These are phyloP conservation scores for Arenaria interpres DNA, from an alignment of 2,113 vertebrate genomes.

Conservation along the genomic window DNA sequence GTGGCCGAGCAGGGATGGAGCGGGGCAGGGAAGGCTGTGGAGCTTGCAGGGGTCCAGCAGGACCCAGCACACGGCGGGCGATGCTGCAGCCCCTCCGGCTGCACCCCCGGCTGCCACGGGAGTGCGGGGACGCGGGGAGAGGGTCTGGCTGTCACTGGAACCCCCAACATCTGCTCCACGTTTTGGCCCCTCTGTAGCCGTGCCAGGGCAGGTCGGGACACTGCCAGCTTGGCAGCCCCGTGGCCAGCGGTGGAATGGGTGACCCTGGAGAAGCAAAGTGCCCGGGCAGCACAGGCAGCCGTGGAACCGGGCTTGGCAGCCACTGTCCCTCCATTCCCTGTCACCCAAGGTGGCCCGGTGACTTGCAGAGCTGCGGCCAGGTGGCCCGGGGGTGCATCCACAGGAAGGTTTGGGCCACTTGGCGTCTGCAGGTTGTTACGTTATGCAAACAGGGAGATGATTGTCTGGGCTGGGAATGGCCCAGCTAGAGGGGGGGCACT, in stretches of 20 bases:
- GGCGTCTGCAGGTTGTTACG: not conserved
- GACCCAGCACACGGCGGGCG: rapidly evolving
- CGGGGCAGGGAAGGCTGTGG: not conserved
- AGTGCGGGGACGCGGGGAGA: not conserved
- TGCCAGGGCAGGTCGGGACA: not conserved
- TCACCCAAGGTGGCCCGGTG: not conserved
- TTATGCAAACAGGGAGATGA: not conserved
- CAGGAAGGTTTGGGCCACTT: not conserved
- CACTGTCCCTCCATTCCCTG: not conserved
- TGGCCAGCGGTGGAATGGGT: not conserved
- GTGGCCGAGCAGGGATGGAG: rapidly evolving
- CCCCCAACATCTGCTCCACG: not conserved
- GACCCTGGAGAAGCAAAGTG: not conserved
- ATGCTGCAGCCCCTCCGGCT: not conserved
- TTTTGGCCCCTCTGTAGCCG: not conserved
- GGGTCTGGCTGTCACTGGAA: not conserved
- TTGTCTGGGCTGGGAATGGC: not conserved
- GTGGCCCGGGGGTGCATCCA: rapidly evolving
- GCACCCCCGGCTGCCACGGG: not conserved
- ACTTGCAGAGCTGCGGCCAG: not conserved
- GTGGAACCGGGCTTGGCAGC: not conserved
- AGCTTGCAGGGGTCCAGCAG: not conserved
- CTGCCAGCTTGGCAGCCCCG: not conserved
- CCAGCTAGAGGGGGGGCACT: not conserved
- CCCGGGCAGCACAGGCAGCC: too few relatives aligned